Conservation (phyloP, 2,113 vertebrate species). For the Dicentrarchus labrax region DNA sequence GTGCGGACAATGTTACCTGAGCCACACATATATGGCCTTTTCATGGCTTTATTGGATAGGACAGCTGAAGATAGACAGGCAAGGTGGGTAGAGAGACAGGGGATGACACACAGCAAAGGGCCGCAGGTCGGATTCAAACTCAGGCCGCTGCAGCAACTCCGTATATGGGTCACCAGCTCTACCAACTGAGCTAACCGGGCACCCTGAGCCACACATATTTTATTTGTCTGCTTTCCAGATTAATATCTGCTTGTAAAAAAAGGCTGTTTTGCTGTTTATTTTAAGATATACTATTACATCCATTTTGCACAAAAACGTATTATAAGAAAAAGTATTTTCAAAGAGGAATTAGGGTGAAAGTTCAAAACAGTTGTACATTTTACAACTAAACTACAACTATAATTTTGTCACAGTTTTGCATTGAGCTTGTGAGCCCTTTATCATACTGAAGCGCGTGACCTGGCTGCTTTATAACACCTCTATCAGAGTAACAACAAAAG, state of each 20-base stretch:
- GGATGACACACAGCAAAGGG: no score
- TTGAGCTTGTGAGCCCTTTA: neutral
- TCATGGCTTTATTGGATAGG: no score
- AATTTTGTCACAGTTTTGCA: neutral
- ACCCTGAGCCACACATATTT: neutral
- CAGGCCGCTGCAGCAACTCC: no score
- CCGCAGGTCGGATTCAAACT: no score
- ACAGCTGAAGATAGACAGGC: no score
- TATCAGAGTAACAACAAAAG: neutral
- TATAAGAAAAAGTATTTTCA: neutral
- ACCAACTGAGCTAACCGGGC: no score
- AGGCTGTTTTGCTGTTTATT: neutral
- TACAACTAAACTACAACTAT: neutral
- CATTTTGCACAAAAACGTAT: neutral
- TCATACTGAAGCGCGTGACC: neutral
- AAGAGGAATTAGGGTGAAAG: neutral
- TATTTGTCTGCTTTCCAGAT: neutral
- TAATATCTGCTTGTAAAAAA: neutral
- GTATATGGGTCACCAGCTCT: no score
- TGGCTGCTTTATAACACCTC: neutral
- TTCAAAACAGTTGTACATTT: neutral
- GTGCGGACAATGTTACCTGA: no score
- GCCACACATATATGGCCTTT: no score
- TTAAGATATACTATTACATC: neutral
- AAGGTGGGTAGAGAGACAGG: no score